Conservation (phyloP, 1,140 invertebrate genomes). For the Homalodisca vitripennis region DNA sequence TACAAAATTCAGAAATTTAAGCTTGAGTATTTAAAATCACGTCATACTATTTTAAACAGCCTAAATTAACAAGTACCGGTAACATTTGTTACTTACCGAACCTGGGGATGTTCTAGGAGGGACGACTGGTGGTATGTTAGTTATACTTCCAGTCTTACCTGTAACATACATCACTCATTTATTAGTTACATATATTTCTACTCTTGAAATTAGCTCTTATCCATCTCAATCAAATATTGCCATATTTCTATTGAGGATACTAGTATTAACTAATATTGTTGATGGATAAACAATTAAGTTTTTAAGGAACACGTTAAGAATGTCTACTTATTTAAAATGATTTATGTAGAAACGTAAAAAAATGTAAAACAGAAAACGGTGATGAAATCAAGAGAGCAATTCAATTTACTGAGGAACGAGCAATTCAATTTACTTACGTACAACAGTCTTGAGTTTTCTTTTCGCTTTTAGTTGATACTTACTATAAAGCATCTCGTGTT, state of each 20-base stretch:
- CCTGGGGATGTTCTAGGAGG: slow-evolving; percentile 76
- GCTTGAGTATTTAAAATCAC: not conserved
- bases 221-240: not conserved
- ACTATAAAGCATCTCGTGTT: no score
- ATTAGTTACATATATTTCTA: not conserved
- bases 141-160: slow-evolving; percentile 36
- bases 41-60: not conserved
- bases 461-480: no score
- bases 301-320: not conserved
- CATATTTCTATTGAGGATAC: not conserved
- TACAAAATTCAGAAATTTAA: not conserved
- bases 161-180: slow-evolving; percentile 6
- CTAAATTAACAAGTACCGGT: not conserved
- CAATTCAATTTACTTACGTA: no score
- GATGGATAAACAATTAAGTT: not conserved
- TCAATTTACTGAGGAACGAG: no score
- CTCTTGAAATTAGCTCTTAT: not conserved
- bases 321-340: not conserved
- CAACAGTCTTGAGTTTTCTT: no score
- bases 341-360: no score
- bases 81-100: slow-evolving; percentile 49
- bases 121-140: slow-evolving; percentile 60
- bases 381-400: no score
- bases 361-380: no score
- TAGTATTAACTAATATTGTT: not conserved